phyloP scores from a whole-genome alignment of 1,140 invertebrate genomes.

The Bombus waltoni region DNA sequence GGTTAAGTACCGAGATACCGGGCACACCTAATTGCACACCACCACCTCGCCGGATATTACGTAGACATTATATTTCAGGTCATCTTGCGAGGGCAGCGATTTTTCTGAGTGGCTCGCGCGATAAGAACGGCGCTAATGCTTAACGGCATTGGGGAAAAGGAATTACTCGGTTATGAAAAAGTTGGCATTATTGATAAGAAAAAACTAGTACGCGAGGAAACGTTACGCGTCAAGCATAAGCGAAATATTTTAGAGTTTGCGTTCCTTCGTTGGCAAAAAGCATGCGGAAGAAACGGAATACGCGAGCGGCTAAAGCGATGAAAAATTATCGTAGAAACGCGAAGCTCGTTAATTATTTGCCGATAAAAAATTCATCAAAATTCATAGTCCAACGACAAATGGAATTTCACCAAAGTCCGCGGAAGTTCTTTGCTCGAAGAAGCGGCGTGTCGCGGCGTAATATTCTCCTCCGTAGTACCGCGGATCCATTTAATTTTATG shows the following conservation, averaged over 20 bases:
- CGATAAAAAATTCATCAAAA: slow-evolving; percentile 37
- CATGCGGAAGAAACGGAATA: too few species aligned
- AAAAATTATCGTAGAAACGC: not conserved
- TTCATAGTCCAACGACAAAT: slow-evolving; percentile 22
- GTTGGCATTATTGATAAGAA: not conserved
- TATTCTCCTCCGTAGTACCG: slow-evolving; percentile 43
- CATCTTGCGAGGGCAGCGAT: not conserved
- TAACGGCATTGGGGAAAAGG: not conserved
- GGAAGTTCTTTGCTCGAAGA: not conserved
- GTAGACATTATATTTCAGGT: not conserved
- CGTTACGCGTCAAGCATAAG: not conserved
- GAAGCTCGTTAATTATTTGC: slow-evolving; percentile 17
- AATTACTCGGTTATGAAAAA: not conserved
- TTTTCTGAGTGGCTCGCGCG: not conserved
- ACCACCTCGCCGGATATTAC: not conserved
- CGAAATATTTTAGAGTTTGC: not conserved
- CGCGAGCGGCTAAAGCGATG: too few species aligned
- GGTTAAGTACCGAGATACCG: slow-evolving; percentile 6
- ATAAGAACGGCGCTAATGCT: not conserved
- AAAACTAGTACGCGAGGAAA: not conserved
- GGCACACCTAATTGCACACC: not conserved
- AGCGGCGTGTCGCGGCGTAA: slow-evolving; percentile 3
- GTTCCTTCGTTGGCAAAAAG: not conserved
- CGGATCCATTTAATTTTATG: slow-evolving; percentile 45
- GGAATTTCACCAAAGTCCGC: not conserved